phyloP scores from a whole-genome alignment of 2,113 vertebrate genomes.

The Chinchilla lanigera region DNA sequence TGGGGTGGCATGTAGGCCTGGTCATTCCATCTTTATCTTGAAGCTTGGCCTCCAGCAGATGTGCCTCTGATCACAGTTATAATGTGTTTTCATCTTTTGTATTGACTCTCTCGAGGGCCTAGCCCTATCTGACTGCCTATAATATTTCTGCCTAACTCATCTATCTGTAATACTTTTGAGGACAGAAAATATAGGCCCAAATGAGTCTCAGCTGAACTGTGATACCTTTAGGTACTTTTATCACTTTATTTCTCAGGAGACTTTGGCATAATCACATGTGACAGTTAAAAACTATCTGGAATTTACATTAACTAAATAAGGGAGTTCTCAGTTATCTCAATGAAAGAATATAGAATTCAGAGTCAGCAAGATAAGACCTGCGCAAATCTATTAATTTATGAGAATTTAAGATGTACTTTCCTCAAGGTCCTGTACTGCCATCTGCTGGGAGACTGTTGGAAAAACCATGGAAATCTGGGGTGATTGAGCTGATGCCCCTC shows the following conservation, averaged over 20 bases:
- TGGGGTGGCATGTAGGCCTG: not conserved
- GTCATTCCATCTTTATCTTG: not conserved
- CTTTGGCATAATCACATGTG: not conserved
- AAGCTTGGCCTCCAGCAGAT: not conserved
- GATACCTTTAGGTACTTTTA: not conserved
- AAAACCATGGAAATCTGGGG: not conserved
- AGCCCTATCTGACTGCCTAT: not conserved
- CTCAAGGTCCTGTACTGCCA: conserved; percentile 54
- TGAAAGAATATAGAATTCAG: not conserved
- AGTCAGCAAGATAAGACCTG: not conserved
- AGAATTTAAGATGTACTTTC: not conserved
- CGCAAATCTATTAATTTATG: not conserved
- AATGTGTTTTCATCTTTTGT: not conserved
- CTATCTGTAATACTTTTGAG: not conserved
- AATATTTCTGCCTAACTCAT: not conserved
- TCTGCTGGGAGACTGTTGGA: conserved; percentile 38
- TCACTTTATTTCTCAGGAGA: not conserved
- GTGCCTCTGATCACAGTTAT: not conserved
- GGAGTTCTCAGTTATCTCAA: not conserved
- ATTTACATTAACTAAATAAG: not conserved
- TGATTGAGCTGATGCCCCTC: not conserved
- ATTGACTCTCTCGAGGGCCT: not conserved
- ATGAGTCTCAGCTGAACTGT: not conserved
- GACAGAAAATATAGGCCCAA: not conserved
- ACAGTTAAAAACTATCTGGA: not conserved